Evolutionary conservation across 1,140 invertebrate species (phyloP), one percentile per base, ranked within the genome.

Genomic region (Berghia stephanieae): DNA sequence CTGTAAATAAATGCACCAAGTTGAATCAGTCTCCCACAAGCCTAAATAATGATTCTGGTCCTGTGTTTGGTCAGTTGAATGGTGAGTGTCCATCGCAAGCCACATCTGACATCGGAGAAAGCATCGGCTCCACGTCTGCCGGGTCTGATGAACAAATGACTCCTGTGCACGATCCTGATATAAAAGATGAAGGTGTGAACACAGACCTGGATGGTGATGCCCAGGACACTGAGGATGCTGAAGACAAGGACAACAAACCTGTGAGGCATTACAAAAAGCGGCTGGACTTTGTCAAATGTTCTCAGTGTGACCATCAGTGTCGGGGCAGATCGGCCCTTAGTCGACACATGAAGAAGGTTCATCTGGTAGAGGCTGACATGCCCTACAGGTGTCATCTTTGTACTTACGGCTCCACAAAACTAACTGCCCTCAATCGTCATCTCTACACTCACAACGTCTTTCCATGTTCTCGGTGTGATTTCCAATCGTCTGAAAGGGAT

Each of bases 391-490:
- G 85, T 82, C 42, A 52, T 36, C 77, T 79, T 49, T 86, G 85
- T 80, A 79, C 82, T 36, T 86, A 84, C 79, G 71, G 78, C 40
- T 79, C 83, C 42, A 77, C 76, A 10, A 86, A 86, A 78, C 77
- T 81, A 71, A 79, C 82, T 24, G 78, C 84, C 55, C 70, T 86
- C 21, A 82, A 79, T 52, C 78, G 81, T 31, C 85, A 86, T 75
- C 69, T 85, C 72, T 74, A 82, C 52, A 83, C 81, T 46, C 85
- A 86, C 76, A 80, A 81, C 49, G 79, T 85, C 43, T 83, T 73
- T 66, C 82, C 83, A 72, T 86, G 85, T 79, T 79, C 82, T n/a
- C 80, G 83, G 70, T 86, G 85, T 73, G 79, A 71, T 31, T 85
- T 85, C 75, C 74, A 81, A 66, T 80, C 79, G 67, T 80, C 82